A percentile compares a stretch with the other conserved stretches of the same genome.
phyloP scores from a whole-genome alignment of 2,113 vertebrate species.

The Otocyon megalotis region DNA sequence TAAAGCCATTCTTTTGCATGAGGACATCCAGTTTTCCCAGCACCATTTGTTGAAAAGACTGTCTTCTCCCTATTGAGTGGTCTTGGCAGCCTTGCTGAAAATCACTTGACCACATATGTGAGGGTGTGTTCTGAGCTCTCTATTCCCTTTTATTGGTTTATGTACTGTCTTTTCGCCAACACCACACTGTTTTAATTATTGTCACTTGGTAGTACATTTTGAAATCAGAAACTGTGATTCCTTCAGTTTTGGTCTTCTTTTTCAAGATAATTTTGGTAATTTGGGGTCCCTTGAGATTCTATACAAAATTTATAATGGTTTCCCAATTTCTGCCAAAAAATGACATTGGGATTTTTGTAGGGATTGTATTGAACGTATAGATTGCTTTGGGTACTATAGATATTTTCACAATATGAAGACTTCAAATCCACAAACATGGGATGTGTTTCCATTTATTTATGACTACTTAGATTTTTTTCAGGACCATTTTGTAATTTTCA shows the following conservation, averaged over 20 bases:
- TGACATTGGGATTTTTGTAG: neutral
- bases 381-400: neutral
- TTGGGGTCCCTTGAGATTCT: neutral
- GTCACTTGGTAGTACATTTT: neutral
- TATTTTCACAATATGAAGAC: neutral
- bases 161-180: neutral
- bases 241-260: neutral
- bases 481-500: neutral
- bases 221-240: neutral
- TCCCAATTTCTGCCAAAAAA: neutral
- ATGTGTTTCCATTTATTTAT: neutral
- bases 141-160: neutral
- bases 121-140: neutral
- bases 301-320: neutral
- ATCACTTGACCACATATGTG: neutral
- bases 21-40: neutral
- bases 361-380: neutral
- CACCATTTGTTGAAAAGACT: neutral
- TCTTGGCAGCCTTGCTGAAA: neutral
- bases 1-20: neutral
- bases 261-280: neutral
- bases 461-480: neutral
- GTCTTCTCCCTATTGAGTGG: neutral
- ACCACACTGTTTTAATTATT: neutral
- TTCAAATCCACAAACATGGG: neutral